These are phyloP conservation scores for Mythimna loreyi DNA, from an alignment of 2,888 invertebrate species.

Conservation along the genomic window DNA sequence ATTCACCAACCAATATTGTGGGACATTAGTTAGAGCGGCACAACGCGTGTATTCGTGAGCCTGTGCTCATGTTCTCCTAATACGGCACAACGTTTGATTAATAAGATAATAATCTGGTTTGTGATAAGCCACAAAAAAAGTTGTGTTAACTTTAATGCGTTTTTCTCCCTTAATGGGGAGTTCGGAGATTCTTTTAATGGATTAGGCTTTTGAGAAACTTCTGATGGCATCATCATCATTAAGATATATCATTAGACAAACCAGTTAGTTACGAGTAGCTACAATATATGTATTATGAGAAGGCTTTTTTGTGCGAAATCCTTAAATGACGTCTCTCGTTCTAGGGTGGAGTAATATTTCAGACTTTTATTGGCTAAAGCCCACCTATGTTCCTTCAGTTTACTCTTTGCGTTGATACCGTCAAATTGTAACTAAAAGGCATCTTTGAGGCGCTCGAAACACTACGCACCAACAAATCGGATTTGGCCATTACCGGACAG, in stretches of 20 bases:
- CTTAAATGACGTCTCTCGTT: no score
- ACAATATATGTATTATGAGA: no score
- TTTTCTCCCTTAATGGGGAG: constrained; percentile 15
- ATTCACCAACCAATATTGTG: constrained; percentile 2
- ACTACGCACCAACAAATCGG: no score
- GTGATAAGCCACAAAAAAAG: constrained; percentile 13
- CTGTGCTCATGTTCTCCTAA: constrained; percentile 3
- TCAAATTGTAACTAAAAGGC: no score
- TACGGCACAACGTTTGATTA: constrained; percentile 20
- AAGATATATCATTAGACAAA: constrained; percentile 3
- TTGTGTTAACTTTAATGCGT: constrained; percentile 23
- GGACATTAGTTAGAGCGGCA: constrained; percentile 15
- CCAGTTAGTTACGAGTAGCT: background rate
- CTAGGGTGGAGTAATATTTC: no score
- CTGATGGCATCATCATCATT: constrained; percentile 17
- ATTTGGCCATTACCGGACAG: no score
- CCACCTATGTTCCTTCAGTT: no score
- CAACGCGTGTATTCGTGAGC: background rate
- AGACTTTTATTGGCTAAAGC: no score
- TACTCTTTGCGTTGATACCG: no score
- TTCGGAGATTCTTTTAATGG: constrained; percentile 31
- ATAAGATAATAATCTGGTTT: constrained; percentile 33
- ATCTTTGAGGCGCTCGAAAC: no score
- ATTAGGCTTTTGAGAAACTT: constrained; percentile 3
- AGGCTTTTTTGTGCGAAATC: no score